These are phyloP conservation scores for Tinea trinotella DNA, from an alignment of 2,888 invertebrate genomes.

Conservation along the genomic window DNA sequence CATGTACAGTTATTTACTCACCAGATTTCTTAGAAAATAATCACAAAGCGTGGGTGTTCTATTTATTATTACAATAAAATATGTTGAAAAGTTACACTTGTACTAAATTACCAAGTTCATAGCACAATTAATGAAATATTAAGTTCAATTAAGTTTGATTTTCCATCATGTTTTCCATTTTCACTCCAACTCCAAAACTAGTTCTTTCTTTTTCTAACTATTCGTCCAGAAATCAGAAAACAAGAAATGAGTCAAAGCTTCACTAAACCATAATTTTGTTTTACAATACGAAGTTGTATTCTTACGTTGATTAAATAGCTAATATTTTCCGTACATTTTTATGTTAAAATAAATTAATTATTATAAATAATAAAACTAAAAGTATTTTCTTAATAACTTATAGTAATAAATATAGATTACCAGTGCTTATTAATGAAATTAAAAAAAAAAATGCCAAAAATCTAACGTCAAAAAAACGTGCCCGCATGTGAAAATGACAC, in stretches of 20 bases:
- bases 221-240: not conserved
- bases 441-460: slow-evolving; percentile 21
- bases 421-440: slow-evolving; percentile 8
- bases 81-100: not conserved
- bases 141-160: not conserved
- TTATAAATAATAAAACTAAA: not conserved
- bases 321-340: too few relatives aligned
- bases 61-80: not conserved
- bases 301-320: too few relatives aligned
- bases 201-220: not conserved
- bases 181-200: not conserved
- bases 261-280: too few relatives aligned
- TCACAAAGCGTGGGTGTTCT: not conserved
- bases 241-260: not conserved
- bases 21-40: not conserved
- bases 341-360: not conserved
- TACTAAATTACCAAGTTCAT: not conserved
- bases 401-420: not conserved
- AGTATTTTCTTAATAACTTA: not conserved
- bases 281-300: too few relatives aligned
- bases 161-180: slow-evolving; percentile 2
- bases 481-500: slow-evolving; percentile 15
- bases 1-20: slow-evolving; percentile 4
- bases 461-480: slow-evolving; percentile 19
- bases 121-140: not conserved